phyloP scores from a whole-genome alignment of 2,888 invertebrate genomes.

The Abscondita cerata region DNA sequence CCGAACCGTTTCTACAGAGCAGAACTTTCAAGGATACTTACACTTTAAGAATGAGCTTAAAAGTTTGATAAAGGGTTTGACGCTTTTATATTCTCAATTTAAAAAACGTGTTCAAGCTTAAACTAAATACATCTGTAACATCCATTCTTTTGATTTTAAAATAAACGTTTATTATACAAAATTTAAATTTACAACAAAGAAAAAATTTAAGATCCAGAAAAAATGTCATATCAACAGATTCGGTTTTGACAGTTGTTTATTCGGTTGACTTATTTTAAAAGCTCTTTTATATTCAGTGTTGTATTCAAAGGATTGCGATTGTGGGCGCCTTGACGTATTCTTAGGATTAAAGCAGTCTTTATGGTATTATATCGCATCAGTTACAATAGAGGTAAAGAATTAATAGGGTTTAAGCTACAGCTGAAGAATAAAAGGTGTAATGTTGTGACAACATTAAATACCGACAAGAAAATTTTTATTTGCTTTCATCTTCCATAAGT shows the following conservation, averaged over 20 bases:
- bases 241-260: conserved; percentile 28
- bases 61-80: conserved; percentile 29
- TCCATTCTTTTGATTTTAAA: not conserved
- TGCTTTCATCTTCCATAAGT: not conserved
- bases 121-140: conserved; percentile 21
- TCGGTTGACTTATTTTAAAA: conserved; percentile 32
- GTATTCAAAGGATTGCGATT: conserved; percentile 35
- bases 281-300: conserved; percentile 25
- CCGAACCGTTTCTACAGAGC: not conserved
- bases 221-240: conserved; percentile 15
- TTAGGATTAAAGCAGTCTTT: conserved; percentile 27
- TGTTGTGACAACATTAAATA: conserved; percentile 6
- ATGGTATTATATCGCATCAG: conserved; percentile 22
- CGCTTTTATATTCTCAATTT: conserved; percentile 23
- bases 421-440: conserved; percentile 8
- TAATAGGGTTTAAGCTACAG: conserved; percentile 10
- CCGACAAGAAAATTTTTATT: not conserved
- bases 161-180: conserved; percentile 1
- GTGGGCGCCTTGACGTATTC: conserved; percentile 25
- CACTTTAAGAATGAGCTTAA: conserved; percentile 22
- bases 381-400: conserved; percentile 9
- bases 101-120: conserved; percentile 26
- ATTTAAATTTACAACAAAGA: not conserved
- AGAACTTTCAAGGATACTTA: conserved; percentile 13
- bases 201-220: not conserved